phyloP scores from a whole-genome alignment of 2,888 invertebrate genomes.

The Pantelozetes paolii region DNA sequence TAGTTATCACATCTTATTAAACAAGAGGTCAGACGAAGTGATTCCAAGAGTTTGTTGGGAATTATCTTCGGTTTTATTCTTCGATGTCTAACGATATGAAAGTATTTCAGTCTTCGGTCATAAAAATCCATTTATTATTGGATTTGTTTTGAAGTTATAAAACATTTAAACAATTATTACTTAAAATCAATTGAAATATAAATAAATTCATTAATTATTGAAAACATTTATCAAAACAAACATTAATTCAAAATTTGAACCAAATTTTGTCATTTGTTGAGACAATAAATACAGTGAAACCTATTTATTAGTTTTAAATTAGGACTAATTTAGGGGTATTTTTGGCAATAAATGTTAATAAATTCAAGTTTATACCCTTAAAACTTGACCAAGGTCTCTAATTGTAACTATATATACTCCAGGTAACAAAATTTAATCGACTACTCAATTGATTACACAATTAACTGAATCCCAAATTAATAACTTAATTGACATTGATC shows the following conservation, averaged over 20 bases:
- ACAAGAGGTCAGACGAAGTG: constrained; percentile 24
- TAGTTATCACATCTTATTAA: constrained; percentile 20
- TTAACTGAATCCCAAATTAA: too few relatives aligned
- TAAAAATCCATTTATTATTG: neutral
- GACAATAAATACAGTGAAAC: neutral
- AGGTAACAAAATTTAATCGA: too few relatives aligned
- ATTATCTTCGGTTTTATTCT: constrained; percentile 10
- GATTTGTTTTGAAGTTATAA: too few relatives aligned
- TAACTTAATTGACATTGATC: too few relatives aligned
- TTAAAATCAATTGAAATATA: neutral
- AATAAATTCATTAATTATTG: neutral
- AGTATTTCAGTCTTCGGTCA: neutral
- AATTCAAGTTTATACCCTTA: too few relatives aligned
- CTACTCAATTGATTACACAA: too few relatives aligned
- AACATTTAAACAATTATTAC: too few relatives aligned
- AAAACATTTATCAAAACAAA: neutral
- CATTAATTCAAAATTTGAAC: neutral
- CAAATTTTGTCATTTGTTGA: constrained; percentile 9
- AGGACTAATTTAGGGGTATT: too few relatives aligned
- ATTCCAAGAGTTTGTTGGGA: neutral
- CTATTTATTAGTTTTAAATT: neutral
- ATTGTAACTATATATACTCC: too few relatives aligned
- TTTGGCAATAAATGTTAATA: too few relatives aligned
- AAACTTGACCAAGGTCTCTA: too few relatives aligned
- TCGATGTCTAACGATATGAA: constrained; percentile 20